A percentile compares a stretch with the other conserved stretches of the same genome.
phyloP scores from a whole-genome alignment of 2,797 vertebrate species.

The Mustela erminea region DNA sequence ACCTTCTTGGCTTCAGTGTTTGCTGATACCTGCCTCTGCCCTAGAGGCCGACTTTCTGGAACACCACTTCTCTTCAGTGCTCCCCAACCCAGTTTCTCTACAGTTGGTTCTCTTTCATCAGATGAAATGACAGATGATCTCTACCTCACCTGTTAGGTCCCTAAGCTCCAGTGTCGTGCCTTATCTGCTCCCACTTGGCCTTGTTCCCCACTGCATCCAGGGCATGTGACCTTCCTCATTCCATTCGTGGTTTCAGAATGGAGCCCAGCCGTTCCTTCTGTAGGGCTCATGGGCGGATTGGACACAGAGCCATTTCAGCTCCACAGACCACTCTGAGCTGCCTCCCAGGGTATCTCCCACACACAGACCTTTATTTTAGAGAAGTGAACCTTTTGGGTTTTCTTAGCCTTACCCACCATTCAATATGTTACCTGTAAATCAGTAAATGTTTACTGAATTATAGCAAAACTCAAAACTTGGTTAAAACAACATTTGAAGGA shows the following conservation, averaged over 20 bases:
- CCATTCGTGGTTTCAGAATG: background rate
- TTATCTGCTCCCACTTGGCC: background rate
- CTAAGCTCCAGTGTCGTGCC: background rate
- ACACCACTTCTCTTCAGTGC: background rate
- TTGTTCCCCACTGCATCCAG: accelerated
- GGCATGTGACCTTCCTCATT: background rate
- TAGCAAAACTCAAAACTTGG: background rate
- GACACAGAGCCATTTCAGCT: background rate
- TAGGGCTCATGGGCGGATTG: background rate
- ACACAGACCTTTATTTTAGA: background rate
- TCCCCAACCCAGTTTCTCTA: background rate
- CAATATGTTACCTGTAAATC: background rate
- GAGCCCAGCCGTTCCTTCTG: background rate
- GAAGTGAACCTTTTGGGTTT: background rate
- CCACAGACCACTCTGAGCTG: background rate
- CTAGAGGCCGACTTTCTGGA: background rate
- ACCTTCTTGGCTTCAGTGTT: background rate
- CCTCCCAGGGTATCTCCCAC: background rate
- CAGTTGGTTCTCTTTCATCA: background rate
- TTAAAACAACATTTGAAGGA: background rate
- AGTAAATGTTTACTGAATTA: background rate
- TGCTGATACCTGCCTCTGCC: background rate
- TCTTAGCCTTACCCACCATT: background rate
- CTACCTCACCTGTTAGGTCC: background rate
- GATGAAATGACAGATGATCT: background rate